Conservation (phyloP, 2,888 invertebrate genomes). For the Scotopteryx bipunctaria region DNA sequence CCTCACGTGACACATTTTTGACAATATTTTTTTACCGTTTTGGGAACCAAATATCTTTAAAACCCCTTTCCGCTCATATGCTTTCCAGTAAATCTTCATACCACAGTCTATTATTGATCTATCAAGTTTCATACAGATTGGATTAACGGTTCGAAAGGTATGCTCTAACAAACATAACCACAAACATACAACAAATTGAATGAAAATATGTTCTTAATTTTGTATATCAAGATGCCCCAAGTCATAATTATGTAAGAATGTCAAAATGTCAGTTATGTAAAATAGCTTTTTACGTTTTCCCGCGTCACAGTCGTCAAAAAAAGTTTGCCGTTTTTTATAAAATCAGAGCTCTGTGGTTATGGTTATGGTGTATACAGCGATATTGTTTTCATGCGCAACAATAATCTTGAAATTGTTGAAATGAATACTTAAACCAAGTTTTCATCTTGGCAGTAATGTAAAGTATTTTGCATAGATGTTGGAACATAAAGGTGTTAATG, state of each 20-base stretch:
- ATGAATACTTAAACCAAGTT: not conserved
- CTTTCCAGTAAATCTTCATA: no score
- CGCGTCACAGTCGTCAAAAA: not conserved
- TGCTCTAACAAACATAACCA: no score
- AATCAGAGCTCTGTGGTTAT: slow-evolving; percentile 3
- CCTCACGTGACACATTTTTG: no score
- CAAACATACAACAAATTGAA: no score
- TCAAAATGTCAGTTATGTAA: not conserved
- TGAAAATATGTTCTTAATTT: no score
- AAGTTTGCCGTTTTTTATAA: not conserved
- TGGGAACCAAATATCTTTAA: no score
- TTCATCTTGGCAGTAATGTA: slow-evolving; percentile 3
- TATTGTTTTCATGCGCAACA: slow-evolving; percentile 11
- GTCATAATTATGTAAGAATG: not conserved
- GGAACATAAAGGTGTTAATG: not conserved
- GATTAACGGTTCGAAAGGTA: no score
- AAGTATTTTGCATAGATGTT: not conserved
- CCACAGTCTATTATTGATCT: no score
- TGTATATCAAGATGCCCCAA: no score
- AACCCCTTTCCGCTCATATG: no score
- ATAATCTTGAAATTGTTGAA: slow-evolving; percentile 8
- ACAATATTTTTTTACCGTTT: no score
- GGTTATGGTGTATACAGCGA: slow-evolving; percentile 24
- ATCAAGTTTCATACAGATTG: no score
- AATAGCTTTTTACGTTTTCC: not conserved